These are phyloP conservation scores for Apteryx owenii DNA, from an alignment of 2,113 vertebrate species.

Conservation along the genomic window DNA sequence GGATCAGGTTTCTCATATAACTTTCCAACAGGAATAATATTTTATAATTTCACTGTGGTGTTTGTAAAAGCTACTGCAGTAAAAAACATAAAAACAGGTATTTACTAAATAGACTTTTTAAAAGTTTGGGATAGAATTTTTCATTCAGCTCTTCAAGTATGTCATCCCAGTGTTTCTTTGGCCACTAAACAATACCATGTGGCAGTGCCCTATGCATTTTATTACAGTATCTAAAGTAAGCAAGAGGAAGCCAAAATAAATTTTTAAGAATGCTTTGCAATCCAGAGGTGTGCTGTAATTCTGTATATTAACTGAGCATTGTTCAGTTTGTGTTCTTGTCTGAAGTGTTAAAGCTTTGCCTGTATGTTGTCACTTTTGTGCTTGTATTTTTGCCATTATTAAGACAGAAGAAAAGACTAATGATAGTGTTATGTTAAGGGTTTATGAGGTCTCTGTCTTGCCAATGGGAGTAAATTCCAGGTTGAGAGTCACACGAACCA, in stretches of 20 bases:
- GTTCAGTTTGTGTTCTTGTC: neutral
- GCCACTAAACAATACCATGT: neutral
- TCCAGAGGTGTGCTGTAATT: neutral
- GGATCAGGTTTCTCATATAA: neutral
- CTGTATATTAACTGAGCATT: neutral
- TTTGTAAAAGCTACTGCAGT: neutral
- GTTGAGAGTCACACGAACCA: neutral
- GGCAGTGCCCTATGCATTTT: neutral
- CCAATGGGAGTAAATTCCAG: neutral
- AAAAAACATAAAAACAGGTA: neutral
- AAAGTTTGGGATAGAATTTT: neutral
- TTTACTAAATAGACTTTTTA: neutral
- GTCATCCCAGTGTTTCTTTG: neutral
- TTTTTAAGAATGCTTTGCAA: neutral
- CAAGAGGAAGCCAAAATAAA: neutral
- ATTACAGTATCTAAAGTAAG: neutral
- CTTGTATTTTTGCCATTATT: constrained; percentile 23
- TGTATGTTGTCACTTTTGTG: constrained; percentile 4
- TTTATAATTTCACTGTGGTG: neutral
- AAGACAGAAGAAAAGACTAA: constrained; percentile 47
- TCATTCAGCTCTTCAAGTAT: neutral
- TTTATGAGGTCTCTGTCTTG: constrained; percentile 31
- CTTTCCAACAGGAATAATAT: neutral
- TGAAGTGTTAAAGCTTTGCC: constrained; percentile 24
- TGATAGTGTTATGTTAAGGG: constrained; percentile 10